phyloP scores from a whole-genome alignment of 2,113 vertebrate genomes.

The Saimiri boliviensis region DNA sequence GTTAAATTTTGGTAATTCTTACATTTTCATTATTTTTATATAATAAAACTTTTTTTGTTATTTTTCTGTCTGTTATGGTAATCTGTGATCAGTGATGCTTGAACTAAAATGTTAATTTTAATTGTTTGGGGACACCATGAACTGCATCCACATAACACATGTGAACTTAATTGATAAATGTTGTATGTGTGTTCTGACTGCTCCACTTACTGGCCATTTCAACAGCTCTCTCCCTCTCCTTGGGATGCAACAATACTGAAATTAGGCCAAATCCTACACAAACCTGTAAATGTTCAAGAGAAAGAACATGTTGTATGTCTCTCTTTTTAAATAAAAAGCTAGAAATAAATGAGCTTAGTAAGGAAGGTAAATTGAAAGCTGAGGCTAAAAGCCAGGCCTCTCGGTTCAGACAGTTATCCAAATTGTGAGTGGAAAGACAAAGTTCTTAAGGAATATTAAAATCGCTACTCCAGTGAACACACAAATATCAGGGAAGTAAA shows the following conservation, averaged over 20 bases:
- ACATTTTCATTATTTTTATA: background rate
- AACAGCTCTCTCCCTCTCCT: background rate
- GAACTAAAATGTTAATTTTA: background rate
- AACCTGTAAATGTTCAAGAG: background rate
- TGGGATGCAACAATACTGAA: background rate
- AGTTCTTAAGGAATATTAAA: background rate
- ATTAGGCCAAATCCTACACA: background rate
- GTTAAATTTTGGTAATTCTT: background rate
- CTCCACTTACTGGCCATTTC: background rate
- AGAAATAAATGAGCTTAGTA: background rate
- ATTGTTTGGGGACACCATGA: background rate
- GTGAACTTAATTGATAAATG: background rate
- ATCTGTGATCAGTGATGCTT: background rate
- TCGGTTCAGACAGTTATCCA: background rate
- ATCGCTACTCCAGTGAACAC: background rate
- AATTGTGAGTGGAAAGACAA: background rate
- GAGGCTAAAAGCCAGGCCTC: background rate
- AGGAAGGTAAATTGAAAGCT: background rate
- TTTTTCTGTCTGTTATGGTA: background rate
- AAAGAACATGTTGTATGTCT: background rate
- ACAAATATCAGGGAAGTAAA: background rate
- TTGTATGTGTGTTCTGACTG: background rate
- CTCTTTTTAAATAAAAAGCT: background rate
- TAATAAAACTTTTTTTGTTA: background rate
- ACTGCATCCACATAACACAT: background rate